A percentile compares a stretch with the other conserved stretches of the same genome.
Evolutionary conservation across 2,888 invertebrate species (phyloP).

Genomic region (Opisthograptis luteolata): DNA sequence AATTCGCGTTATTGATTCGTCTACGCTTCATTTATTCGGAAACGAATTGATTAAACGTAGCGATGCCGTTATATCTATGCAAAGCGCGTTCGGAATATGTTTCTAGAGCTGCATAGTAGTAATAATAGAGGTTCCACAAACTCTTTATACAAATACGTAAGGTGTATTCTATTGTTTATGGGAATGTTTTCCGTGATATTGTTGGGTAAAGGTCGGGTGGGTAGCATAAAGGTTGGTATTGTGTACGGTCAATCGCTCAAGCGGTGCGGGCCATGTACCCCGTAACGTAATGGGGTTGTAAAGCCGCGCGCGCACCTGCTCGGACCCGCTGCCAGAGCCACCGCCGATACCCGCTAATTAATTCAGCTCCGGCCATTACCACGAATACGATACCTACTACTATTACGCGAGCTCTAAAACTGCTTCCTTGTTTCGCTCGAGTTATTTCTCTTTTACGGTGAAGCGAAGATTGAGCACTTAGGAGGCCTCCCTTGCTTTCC

Average conservation of each 20-base stretch:
- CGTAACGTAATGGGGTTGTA: conserved; percentile 67
- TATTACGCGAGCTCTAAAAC: conserved; percentile 57
- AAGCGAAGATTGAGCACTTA: conserved; percentile 50
- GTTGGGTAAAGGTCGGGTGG: conserved; percentile 42
- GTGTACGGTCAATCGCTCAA: conserved; percentile 65
- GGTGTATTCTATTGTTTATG: conserved; percentile 38
- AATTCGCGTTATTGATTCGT: conserved; percentile 78
- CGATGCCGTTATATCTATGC: conserved; percentile 62
- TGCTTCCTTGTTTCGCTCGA: conserved; percentile 53
- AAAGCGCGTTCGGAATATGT: conserved; percentile 61
- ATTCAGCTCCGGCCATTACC: conserved; percentile 70
- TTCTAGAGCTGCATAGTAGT: conserved; percentile 48
- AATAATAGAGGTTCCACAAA: conserved; percentile 41
- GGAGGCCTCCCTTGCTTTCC: conserved; percentile 42
- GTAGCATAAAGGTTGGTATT: conserved; percentile 42
- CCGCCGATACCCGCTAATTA: conserved; percentile 69
- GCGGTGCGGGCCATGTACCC: conserved; percentile 58
- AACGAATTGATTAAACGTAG: conserved; percentile 74
- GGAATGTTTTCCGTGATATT: conserved; percentile 40
- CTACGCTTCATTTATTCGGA: conserved; percentile 75
- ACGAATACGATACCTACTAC: conserved; percentile 63
- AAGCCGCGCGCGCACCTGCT: conserved; percentile 73
- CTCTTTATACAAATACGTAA: conserved; percentile 43
- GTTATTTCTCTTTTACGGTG: conserved; percentile 55
- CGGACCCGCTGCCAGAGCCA: conserved; percentile 34